Conservation (phyloP, 2,797 vertebrate species). For the Neosilurus mollespiculum region DNA sequence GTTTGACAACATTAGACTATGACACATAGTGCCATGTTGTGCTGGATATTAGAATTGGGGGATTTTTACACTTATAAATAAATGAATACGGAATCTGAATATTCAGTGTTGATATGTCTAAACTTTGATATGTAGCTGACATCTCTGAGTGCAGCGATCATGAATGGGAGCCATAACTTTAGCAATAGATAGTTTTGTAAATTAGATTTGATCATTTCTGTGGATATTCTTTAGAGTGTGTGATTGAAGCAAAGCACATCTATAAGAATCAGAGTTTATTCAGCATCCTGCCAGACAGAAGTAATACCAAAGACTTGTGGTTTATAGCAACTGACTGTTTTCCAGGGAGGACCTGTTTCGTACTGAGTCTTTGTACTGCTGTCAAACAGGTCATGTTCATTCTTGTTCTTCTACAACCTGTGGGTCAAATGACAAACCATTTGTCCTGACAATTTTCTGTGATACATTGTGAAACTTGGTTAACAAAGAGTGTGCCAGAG, state of each 20-base stretch:
- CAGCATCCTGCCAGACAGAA: slow-evolving; percentile 70
- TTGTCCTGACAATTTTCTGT: slow-evolving; percentile 56
- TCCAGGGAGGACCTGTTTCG: slow-evolving; percentile 66
- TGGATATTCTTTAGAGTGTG: slow-evolving; percentile 69
- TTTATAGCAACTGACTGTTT: slow-evolving; percentile 62
- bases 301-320: slow-evolving; percentile 71
- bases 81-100: neutral
- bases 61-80: neutral
- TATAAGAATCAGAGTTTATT: slow-evolving; percentile 66
- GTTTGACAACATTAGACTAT: no score
- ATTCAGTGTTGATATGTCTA: neutral
- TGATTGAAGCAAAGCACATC: slow-evolving; percentile 67
- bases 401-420: slow-evolving; percentile 77
- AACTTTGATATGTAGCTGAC: slow-evolving; percentile 68
- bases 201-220: slow-evolving; percentile 74
- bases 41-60: no score
- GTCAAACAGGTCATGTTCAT: slow-evolving; percentile 78
- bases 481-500: slow-evolving; percentile 69
- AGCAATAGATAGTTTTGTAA: neutral
- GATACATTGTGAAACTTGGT: slow-evolving; percentile 62
- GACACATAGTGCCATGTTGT: no score
- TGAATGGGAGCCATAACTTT: slow-evolving; percentile 70
- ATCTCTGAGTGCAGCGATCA: slow-evolving; percentile 74
- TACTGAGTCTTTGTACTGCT: slow-evolving; percentile 66
- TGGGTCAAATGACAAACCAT: slow-evolving; percentile 62